Percentiles rank a stretch among this genome's conserved stretches.
These are phyloP conservation scores for Smittia aterrima DNA, from an alignment of 2,888 invertebrate genomes.

Conservation along the genomic window DNA sequence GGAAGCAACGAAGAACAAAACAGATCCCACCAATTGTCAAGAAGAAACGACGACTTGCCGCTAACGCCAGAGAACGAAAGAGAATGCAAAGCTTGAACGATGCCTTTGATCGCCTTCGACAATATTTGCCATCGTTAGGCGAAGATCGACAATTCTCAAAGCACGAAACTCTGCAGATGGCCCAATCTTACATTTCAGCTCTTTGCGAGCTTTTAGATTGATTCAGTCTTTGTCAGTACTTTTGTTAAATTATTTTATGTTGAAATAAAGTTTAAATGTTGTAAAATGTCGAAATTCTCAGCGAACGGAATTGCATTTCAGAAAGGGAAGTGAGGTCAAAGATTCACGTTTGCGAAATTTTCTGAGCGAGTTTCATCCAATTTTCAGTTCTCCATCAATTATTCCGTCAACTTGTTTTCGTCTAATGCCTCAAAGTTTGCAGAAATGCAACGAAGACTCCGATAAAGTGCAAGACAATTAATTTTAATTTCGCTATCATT, in stretches of 20 bases:
- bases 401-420: slow-evolving; percentile 23
- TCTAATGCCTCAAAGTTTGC: slow-evolving; percentile 19
- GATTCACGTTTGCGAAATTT: neutral
- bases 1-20: slow-evolving; percentile 60
- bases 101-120: slow-evolving; percentile 87
- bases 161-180: slow-evolving; percentile 96
- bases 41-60: slow-evolving; percentile 80
- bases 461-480: neutral
- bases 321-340: neutral
- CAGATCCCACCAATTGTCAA: slow-evolving; percentile 76
- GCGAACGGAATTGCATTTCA: too few relatives aligned
- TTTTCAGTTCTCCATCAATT: slow-evolving; percentile 18
- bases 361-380: neutral
- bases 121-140: slow-evolving; percentile 87
- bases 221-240: slow-evolving; percentile 17
- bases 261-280: neutral
- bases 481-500: slow-evolving; percentile 16
- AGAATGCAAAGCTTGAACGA: slow-evolving; percentile 93
- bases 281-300: neutral
- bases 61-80: slow-evolving; percentile 87
- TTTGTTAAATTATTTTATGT: slow-evolving; percentile 7
- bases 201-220: slow-evolving; percentile 79
- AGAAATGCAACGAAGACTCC: neutral
- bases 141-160: slow-evolving; percentile 91
- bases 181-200: slow-evolving; percentile 91